These are phyloP conservation scores for Lamprotornis superbus DNA, from an alignment of 2,113 vertebrate genomes.

Conservation along the genomic window DNA sequence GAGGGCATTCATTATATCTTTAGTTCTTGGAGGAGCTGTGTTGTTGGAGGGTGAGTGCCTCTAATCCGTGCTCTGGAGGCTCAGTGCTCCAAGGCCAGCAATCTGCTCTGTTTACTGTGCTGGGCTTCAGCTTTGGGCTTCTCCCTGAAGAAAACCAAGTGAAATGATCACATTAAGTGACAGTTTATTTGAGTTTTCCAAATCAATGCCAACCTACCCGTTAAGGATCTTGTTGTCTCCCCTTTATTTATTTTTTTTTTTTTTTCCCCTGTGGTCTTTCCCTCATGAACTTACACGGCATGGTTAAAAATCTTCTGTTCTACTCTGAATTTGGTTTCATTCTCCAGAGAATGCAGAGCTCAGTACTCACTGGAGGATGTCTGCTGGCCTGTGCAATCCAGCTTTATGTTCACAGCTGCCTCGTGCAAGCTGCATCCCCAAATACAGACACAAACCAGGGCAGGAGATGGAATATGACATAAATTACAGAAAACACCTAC, in stretches of 20 bases:
- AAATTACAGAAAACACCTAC: constrained; percentile 11
- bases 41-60: constrained; percentile 27
- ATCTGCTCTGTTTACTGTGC: not conserved
- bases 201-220: not conserved
- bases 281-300: not conserved
- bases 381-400: not conserved
- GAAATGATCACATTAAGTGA: not conserved
- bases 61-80: constrained; percentile 45
- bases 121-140: not conserved
- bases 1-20: constrained; percentile 56
- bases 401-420: not conserved
- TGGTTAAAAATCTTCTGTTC: not conserved
- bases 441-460: constrained; percentile 1
- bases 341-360: not conserved
- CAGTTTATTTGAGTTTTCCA: not conserved
- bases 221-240: not conserved
- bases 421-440: not conserved
- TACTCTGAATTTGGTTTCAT: not conserved
- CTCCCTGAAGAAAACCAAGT: constrained; percentile 38
- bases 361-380: not conserved
- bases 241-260: not conserved
- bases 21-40: constrained; percentile 38
- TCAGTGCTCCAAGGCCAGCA: constrained; percentile 50
- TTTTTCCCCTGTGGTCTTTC: not conserved
- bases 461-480: constrained; percentile 37